Percentiles rank a stretch among this genome's conserved stretches.
phyloP scores from a whole-genome alignment of 2,797 vertebrate species.

The Crocodylus rhombifer region DNA sequence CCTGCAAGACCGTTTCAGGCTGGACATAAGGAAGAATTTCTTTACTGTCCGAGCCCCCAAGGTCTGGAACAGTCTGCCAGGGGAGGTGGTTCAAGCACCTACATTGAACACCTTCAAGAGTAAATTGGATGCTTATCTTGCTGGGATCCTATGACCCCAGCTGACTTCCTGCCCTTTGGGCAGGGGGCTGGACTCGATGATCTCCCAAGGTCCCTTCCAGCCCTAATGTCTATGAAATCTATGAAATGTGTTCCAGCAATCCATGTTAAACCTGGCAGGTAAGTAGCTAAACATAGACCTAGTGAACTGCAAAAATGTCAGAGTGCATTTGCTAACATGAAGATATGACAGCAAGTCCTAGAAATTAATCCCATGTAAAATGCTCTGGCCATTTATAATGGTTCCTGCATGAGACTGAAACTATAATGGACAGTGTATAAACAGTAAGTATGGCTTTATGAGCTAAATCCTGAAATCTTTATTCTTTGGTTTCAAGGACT shows the following conservation, averaged over 20 bases:
- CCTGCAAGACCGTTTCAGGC: too few species aligned
- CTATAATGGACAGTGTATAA: neutral
- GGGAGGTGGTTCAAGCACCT: too few species aligned
- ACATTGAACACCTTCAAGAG: too few species aligned
- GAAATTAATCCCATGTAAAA: neutral
- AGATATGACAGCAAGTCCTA: conserved; percentile 8
- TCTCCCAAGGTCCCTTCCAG: too few species aligned
- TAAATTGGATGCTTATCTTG: too few species aligned
- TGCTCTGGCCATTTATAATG: neutral
- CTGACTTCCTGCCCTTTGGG: too few species aligned
- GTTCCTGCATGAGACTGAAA: neutral
- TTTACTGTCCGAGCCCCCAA: too few species aligned
- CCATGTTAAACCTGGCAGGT: conserved; percentile 13
- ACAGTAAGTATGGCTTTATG: neutral
- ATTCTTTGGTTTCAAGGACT: neutral
- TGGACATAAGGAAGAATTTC: too few species aligned
- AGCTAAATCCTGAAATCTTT: neutral
- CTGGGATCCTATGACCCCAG: too few species aligned
- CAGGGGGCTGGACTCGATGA: too few species aligned
- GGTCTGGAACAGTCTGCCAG: too few species aligned
- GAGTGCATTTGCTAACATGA: neutral
- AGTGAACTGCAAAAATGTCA: neutral
- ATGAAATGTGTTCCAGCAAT: neutral
- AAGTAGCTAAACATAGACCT: neutral
- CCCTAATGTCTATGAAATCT: too few species aligned